phyloP scores from a whole-genome alignment of 2,113 vertebrate genomes.

The Butastur rufipennis region DNA sequence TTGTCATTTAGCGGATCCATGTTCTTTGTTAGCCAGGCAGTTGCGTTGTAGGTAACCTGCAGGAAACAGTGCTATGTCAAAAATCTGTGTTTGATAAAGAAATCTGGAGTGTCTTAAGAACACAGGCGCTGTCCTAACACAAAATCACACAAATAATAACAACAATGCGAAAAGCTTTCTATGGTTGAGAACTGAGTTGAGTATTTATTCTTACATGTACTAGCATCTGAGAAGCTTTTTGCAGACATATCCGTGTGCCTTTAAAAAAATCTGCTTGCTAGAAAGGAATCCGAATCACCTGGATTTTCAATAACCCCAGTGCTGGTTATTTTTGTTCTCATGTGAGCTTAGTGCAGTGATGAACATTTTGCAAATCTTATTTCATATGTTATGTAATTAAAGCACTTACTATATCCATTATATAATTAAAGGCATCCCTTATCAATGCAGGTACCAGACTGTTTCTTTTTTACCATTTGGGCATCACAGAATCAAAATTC shows the following conservation, averaged over 20 bases:
- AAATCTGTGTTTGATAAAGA: neutral
- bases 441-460: fast-evolving
- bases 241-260: neutral
- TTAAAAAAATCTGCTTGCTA: neutral
- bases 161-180: neutral
- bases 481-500: neutral
- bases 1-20: conserved; percentile 98
- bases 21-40: conserved; percentile 93
- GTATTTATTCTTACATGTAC: neutral
- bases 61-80: neutral
- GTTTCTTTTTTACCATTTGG: neutral
- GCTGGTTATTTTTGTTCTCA: neutral
- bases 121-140: neutral
- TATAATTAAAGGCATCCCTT: neutral
- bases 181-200: neutral
- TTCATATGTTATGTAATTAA: neutral
- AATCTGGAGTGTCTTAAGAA: neutral
- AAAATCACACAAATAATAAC: neutral
- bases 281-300: neutral
- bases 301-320: neutral
- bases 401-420: neutral
- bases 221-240: neutral
- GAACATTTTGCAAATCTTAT: neutral
- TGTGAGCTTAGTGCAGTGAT: neutral
- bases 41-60: conserved; percentile 92